phyloP scores from a whole-genome alignment of 2,888 invertebrate genomes.

The Pemphredon lugubris region DNA sequence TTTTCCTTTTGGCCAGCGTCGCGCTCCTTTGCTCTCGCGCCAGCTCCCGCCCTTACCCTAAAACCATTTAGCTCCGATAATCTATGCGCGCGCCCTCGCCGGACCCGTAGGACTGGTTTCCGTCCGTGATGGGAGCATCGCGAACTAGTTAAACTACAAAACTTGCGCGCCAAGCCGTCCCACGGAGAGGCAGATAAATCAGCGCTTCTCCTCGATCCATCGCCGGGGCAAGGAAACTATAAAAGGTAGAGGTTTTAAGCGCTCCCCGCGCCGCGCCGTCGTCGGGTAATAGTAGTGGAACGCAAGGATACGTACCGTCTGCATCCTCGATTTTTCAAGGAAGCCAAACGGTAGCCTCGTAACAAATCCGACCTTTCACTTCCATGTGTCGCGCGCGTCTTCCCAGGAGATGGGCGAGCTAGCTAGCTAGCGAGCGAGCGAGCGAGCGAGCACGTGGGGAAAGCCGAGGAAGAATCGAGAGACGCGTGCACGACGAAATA shows the following conservation, averaged over 20 bases:
- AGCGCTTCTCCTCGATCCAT: not conserved
- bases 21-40: not conserved
- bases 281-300: not conserved
- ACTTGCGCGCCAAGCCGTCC: not conserved
- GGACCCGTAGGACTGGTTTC: slow-evolving; percentile 42
- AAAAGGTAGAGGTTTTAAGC: not conserved
- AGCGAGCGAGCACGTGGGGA: not conserved
- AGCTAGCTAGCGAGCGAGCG: not conserved
- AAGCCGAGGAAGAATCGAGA: slow-evolving; percentile 7
- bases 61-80: slow-evolving; percentile 42
- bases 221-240: too few species aligned
- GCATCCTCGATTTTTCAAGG: slow-evolving; percentile 20
- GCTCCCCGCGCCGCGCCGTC: not conserved
- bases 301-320: not conserved
- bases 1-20: not conserved
- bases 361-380: slow-evolving; percentile 51
- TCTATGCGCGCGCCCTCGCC: slow-evolving; percentile 39
- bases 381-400: slow-evolving; percentile 40
- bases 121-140: slow-evolving; percentile 14
- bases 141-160: slow-evolving; percentile 1
- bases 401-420: slow-evolving; percentile 12
- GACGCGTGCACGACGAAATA: slow-evolving; percentile 22
- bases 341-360: slow-evolving; percentile 7
- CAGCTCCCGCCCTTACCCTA: slow-evolving; percentile 36
- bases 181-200: not conserved